Conservation (phyloP, 2,888 invertebrate species). For the Melanchra persicariae region DNA sequence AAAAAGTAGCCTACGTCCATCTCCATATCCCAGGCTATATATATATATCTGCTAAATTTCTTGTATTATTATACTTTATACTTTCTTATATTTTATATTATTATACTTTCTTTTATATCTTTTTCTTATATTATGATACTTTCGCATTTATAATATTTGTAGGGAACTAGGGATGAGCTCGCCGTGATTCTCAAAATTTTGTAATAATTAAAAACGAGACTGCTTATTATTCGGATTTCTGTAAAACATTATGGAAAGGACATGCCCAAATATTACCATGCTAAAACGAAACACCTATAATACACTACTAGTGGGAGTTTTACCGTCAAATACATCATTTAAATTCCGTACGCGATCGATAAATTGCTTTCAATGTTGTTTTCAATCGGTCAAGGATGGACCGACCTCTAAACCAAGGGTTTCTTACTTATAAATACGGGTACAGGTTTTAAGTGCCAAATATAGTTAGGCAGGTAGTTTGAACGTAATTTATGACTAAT, state of each 20-base stretch:
- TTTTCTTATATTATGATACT: no score
- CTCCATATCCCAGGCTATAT: no score
- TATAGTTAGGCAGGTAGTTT: neutral
- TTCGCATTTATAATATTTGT: no score
- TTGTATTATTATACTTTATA: no score
- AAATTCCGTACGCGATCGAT: slow-evolving; percentile 40
- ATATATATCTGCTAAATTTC: no score
- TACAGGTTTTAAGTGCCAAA: slow-evolving; percentile 5
- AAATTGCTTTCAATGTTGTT: slow-evolving; percentile 26
- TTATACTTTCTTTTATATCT: no score
- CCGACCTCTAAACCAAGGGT: slow-evolving; percentile 39
- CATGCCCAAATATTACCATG: neutral
- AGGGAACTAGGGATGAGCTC: no score
- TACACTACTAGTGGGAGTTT: neutral
- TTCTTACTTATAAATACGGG: slow-evolving; percentile 18
- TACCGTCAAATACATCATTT: slow-evolving; percentile 28
- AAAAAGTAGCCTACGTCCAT: no score
- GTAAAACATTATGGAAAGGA: neutral
- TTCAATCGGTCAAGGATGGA: slow-evolving; percentile 50
- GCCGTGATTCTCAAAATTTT: no score
- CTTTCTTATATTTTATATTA: no score
- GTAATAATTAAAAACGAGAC: no score
- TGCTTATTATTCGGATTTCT: neutral
- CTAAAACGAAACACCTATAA: neutral
- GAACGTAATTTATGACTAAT: neutral